phyloP scores from a whole-genome alignment of 2,888 invertebrate species.

The Candidula unifasciata region DNA sequence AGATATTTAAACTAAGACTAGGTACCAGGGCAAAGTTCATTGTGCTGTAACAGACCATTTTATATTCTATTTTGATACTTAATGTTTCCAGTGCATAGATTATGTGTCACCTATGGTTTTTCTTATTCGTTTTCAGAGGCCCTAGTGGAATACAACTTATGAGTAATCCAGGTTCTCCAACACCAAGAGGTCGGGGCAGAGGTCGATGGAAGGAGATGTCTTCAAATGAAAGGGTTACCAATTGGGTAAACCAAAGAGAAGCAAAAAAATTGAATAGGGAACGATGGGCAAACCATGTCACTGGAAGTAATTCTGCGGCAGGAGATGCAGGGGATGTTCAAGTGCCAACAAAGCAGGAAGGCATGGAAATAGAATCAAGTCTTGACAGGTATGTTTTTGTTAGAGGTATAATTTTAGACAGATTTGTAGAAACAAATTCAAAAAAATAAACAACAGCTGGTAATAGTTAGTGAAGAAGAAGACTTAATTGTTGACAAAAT shows the following conservation, averaged over 20 bases:
- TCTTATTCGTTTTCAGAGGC: slow-evolving; percentile 37
- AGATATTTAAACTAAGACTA: not conserved
- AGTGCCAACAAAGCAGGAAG: not conserved
- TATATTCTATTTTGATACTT: not conserved
- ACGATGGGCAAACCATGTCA: slow-evolving; percentile 23
- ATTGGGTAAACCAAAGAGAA: slow-evolving; percentile 47
- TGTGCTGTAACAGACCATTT: too few species aligned
- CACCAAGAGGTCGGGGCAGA: slow-evolving; percentile 63
- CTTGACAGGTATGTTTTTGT: slow-evolving; percentile 27
- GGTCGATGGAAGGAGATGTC: slow-evolving; percentile 57
- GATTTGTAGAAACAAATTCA: not conserved
- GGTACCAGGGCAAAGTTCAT: not conserved
- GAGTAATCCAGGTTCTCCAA: slow-evolving; percentile 54
- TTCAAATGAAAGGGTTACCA: slow-evolving; percentile 26
- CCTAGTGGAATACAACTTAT: slow-evolving; percentile 50
- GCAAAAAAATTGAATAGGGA: slow-evolving; percentile 41
- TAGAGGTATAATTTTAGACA: not conserved
- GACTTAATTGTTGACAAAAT: too few species aligned
- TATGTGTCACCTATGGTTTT: too few species aligned
- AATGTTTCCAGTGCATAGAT: not conserved
- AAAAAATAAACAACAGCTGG: too few species aligned
- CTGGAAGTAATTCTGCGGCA: not conserved
- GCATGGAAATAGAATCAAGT: slow-evolving; percentile 12
- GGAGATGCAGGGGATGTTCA: not conserved
- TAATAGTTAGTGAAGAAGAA: too few species aligned